Evolutionary conservation across 2,888 invertebrate species (phyloP).

Genomic region (Clepsis dumicolana): DNA sequence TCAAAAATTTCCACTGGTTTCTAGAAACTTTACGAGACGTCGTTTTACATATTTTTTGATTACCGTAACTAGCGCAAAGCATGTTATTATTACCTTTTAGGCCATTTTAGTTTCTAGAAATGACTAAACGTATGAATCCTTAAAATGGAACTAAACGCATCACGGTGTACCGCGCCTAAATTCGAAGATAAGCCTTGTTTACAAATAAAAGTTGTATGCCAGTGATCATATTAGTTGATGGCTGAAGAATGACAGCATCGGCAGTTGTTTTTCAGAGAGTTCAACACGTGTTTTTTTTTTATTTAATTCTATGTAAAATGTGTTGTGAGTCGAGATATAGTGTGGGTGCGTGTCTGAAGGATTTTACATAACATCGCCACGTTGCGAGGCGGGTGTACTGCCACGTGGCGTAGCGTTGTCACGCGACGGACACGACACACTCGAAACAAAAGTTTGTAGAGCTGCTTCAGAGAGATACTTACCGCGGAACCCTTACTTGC

Average conservation of each 20-base stretch:
- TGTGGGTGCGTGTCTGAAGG: conserved; percentile 38
- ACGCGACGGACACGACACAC: conserved; percentile 57
- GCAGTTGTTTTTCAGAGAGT: not conserved
- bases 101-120: not conserved
- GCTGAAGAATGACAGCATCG: not conserved
- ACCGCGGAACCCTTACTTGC: not conserved
- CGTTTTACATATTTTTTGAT: not conserved
- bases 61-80: not conserved
- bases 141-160: too few species aligned
- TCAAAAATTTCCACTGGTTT: not conserved
- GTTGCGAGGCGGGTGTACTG: conserved; percentile 58
- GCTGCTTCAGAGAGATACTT: not conserved
- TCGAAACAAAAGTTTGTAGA: conserved; percentile 45
- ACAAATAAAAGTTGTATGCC: not conserved
- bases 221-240: not conserved
- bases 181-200: not conserved
- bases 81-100: not conserved
- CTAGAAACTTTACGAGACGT: not conserved
- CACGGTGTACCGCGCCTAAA: too few species aligned
- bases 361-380: conserved; percentile 66
- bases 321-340: conserved; percentile 45
- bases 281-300: conserved; percentile 5
- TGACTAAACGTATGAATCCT: too few species aligned
- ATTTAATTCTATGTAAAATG: not conserved
- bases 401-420: conserved; percentile 64